These are phyloP conservation scores for Phoxinus dragarum DNA, from an alignment of 2,797 vertebrate species.

Conservation along the genomic window DNA sequence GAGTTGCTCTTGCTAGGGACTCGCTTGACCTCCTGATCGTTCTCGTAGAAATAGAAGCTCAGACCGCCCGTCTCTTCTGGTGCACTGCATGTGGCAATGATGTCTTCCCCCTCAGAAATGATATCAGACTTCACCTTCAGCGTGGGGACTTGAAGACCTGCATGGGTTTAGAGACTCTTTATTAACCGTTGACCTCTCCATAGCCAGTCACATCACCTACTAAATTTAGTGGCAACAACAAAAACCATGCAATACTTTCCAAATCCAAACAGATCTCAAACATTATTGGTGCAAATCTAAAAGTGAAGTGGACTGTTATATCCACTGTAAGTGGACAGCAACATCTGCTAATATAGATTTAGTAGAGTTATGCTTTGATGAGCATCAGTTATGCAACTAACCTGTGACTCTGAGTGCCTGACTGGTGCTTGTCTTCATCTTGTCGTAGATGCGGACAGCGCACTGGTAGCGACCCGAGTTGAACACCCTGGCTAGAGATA, in stretches of 20 bases:
- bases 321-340: background rate
- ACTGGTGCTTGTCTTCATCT: conserved; percentile 56
- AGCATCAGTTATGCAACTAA: conserved; percentile 45
- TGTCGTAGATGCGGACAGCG: conserved; percentile 68
- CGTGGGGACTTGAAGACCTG: conserved; percentile 74
- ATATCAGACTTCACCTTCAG: conserved; percentile 57
- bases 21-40: conserved; percentile 42
- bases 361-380: too few species aligned
- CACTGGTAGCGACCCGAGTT: conserved; percentile 76
- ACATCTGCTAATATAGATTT: background rate
- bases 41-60: conserved; percentile 66
- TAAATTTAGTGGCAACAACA: background rate
- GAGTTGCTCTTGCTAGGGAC: conserved; percentile 39
- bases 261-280: too few species aligned
- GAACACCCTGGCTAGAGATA: conserved; percentile 68
- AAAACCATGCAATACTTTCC: background rate
- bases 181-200: background rate
- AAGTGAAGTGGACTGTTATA: background rate
- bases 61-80: conserved; percentile 71
- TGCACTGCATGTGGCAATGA: conserved; percentile 71
- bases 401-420: conserved; percentile 70
- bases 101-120: conserved; percentile 65
- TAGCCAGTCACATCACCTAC: background rate
- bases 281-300: too few species aligned
- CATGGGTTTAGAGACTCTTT: background rate